Percentiles rank a stretch among this genome's conserved stretches.
Conservation (phyloP, 2,888 invertebrate species). For the Rugalucina vietnamica region DNA sequence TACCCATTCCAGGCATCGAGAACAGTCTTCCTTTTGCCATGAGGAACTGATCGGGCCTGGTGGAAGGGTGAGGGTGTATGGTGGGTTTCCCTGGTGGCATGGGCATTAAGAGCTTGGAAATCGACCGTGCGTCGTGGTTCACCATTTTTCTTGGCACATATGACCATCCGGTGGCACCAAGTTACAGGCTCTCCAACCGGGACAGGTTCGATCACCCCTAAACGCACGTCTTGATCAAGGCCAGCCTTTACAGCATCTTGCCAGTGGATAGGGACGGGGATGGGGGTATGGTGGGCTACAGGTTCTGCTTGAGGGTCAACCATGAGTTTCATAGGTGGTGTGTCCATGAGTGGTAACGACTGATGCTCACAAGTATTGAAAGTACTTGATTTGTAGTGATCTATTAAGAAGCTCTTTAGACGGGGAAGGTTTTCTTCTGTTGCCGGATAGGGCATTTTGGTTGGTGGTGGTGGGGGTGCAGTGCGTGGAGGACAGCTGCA, state of each 20-base stretch:
- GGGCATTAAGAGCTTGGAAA: slow-evolving; percentile 61
- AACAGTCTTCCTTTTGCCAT: not conserved
- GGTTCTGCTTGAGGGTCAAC: slow-evolving; percentile 41
- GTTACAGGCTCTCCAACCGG: slow-evolving; percentile 53
- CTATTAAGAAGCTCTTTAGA: slow-evolving; percentile 44
- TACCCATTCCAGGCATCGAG: not conserved
- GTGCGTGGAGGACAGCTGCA: slow-evolving; percentile 11
- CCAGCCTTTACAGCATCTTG: slow-evolving; percentile 35
- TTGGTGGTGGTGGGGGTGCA: slow-evolving; percentile 24
- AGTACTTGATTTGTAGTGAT: slow-evolving; percentile 53
- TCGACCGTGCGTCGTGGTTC: slow-evolving; percentile 60
- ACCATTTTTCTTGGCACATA: slow-evolving; percentile 39
- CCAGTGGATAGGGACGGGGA: slow-evolving; percentile 55
- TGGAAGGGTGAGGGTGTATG: slow-evolving; percentile 39
- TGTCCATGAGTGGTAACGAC: slow-evolving; percentile 48
- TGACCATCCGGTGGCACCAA: slow-evolving; percentile 44
- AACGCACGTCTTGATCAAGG: slow-evolving; percentile 38
- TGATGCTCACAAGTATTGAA: slow-evolving; percentile 62
- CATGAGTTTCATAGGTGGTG: slow-evolving; percentile 40
- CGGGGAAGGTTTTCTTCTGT: slow-evolving; percentile 43
- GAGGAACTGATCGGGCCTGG: not conserved
- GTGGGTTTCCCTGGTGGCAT: slow-evolving; percentile 61
- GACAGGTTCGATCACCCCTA: slow-evolving; percentile 53
- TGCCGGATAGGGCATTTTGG: slow-evolving; percentile 39
- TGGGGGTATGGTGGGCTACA: slow-evolving; percentile 46